A percentile compares a stretch with the other conserved stretches of the same genome.
These are phyloP conservation scores for Brachyptera putata DNA, from an alignment of 2,888 invertebrate species.

Conservation along the genomic window DNA sequence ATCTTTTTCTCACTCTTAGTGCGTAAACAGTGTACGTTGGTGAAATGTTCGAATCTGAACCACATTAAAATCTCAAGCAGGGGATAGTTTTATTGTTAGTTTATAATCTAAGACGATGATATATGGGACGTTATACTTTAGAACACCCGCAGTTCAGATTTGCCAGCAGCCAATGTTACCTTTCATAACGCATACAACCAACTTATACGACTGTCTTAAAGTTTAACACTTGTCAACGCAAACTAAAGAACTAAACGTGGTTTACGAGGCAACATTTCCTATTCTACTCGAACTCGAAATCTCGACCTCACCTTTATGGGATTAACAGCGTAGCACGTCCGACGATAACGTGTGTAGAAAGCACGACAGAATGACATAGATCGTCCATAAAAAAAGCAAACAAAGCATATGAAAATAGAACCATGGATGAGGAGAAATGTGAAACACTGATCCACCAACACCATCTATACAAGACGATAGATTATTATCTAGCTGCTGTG, in stretches of 20 bases:
- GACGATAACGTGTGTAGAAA: background rate
- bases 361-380: conserved; percentile 9
- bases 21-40: too few species aligned
- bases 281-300: background rate
- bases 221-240: conserved; percentile 24
- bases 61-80: background rate
- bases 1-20: background rate
- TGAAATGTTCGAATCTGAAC: background rate
- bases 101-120: conserved; percentile 12
- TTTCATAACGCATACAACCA: background rate
- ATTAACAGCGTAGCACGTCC: background rate
- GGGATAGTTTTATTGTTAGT: conserved; percentile 16
- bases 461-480: conserved; percentile 5
- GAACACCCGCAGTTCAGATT: conserved; percentile 12
- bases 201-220: conserved; percentile 21
- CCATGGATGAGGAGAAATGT: background rate
- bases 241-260: conserved; percentile 17
- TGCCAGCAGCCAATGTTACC: background rate
- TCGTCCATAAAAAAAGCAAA: conserved; percentile 17
- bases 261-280: conserved; percentile 18
- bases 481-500: conserved; percentile 16
- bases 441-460: conserved; percentile 14
- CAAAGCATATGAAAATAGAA: conserved; percentile 9
- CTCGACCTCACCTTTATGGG: conserved; percentile 13
- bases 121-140: conserved; percentile 2